Evolutionary conservation across 1,140 invertebrate species (phyloP).

Genomic region (Araneus ventricosus): DNA sequence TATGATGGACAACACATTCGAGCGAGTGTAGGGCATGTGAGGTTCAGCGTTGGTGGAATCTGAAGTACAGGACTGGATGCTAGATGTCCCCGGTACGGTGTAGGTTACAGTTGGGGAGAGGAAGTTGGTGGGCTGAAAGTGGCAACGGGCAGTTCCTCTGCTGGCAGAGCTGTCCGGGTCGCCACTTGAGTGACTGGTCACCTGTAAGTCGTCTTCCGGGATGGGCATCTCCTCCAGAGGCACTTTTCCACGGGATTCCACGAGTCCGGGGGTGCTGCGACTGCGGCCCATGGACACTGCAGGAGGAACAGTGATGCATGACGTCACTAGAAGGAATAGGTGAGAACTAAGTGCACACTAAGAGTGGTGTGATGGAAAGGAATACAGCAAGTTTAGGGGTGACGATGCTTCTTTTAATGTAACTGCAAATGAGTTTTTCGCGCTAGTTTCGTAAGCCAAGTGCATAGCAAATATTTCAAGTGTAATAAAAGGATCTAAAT

Average conservation of each 20-base stretch:
- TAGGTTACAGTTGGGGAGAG: conserved; percentile 55
- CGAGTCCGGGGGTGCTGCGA: conserved; percentile 95
- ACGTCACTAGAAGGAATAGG: conserved; percentile 43
- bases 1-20: conserved; percentile 33
- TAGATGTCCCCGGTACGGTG: conserved; percentile 34
- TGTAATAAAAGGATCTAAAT: too few species aligned
- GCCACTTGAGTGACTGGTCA: neutral
- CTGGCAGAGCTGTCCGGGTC: conserved; percentile 15
- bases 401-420: neutral
- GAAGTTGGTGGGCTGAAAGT: conserved; percentile 34
- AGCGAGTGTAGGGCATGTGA: neutral
- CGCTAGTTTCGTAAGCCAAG: too few species aligned
- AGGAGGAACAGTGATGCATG: conserved; percentile 48
- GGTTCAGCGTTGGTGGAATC: conserved; percentile 41
- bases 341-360: neutral
- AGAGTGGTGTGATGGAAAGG: neutral
- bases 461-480: too few species aligned
- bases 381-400: neutral
- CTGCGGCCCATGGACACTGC: conserved; percentile 94
- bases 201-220: neutral
- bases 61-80: conserved; percentile 43
- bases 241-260: conserved; percentile 93
- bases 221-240: conserved; percentile 91
- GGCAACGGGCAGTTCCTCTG: neutral
- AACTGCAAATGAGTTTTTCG: too few species aligned